Evolutionary conservation across 2,797 vertebrate species (phyloP), one percentile per base, ranked within the genome.

Genomic region (Garrulus glandarius): DNA sequence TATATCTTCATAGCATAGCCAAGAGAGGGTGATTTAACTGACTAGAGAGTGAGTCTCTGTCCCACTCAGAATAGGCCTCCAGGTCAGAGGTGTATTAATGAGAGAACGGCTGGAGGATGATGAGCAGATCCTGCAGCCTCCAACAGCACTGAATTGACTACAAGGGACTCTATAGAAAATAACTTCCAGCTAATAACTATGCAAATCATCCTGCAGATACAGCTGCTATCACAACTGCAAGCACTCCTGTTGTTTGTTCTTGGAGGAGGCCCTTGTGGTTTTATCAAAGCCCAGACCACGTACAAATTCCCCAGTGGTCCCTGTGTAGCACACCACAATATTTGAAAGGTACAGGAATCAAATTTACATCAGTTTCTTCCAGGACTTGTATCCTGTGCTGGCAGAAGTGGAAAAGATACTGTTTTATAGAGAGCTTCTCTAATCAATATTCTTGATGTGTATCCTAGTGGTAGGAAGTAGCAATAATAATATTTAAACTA

Each of bases 11-110:
- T 19, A 69, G 47, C 46, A 47, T 79, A 84, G 71, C 69, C 70
- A 82, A 89, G 59, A 52, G 77, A 84, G 76, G 57, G 50, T 86
- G 86, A 92, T 93, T 95, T 84, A 92, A 77, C 17, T 59, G 43
- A 24, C 67, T 60, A 13, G 7, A 77, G 53, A 76, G 39, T 47
- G 53, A 76, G 39, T 47, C 63, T 82, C 63, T 72, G 55, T 59
- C 64, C 39, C 20, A 22, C 43, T 61, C 85, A 24, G 55, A 85
- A 55, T 1, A 67, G 44, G 71, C 87, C 78, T 69, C 11, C 50
- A 87, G 68, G 82, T 92, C 70, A 92, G 70, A 82, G 67, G 27
- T 55, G 43, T 55, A 70, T 92, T 89, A 87, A 94, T 85, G 79
- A 83, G n/a, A 55, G 39, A 81, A 37, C 0, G 8, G 29, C 47